phyloP scores from a whole-genome alignment of 1,140 invertebrate genomes.

The Tetramorium simillimum region DNA sequence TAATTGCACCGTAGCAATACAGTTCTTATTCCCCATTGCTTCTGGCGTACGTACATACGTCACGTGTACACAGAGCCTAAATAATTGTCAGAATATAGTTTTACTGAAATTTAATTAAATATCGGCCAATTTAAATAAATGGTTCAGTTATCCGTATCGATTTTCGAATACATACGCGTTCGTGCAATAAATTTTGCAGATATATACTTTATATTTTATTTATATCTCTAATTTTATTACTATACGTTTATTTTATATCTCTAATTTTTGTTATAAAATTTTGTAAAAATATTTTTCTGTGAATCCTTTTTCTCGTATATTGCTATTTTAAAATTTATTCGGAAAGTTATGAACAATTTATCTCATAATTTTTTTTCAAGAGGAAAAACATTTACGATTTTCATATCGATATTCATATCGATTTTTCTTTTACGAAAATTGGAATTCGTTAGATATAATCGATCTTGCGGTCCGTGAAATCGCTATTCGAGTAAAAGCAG shows the following conservation, averaged over 20 bases:
- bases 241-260: neutral
- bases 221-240: neutral
- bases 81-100: neutral
- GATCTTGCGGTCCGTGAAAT: neutral
- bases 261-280: constrained; percentile 6
- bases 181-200: neutral
- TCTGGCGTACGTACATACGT: neutral
- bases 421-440: constrained; percentile 1
- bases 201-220: constrained; percentile 14
- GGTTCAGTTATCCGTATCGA: neutral
- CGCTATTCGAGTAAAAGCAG: neutral
- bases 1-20: constrained; percentile 3
- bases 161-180: neutral
- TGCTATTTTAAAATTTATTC: neutral
- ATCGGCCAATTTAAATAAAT: constrained; percentile 15
- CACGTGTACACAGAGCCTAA: neutral
- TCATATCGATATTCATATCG: too few species aligned
- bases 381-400: neutral
- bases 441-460: neutral
- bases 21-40: constrained; percentile 11
- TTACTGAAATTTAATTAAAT: neutral
- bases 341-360: neutral
- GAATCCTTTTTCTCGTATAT: neutral
- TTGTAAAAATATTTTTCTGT: neutral
- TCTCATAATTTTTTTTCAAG: neutral